These are phyloP conservation scores for Sylvilagus floridanus DNA, from an alignment of 2,797 vertebrate genomes.

Conservation along the genomic window DNA sequence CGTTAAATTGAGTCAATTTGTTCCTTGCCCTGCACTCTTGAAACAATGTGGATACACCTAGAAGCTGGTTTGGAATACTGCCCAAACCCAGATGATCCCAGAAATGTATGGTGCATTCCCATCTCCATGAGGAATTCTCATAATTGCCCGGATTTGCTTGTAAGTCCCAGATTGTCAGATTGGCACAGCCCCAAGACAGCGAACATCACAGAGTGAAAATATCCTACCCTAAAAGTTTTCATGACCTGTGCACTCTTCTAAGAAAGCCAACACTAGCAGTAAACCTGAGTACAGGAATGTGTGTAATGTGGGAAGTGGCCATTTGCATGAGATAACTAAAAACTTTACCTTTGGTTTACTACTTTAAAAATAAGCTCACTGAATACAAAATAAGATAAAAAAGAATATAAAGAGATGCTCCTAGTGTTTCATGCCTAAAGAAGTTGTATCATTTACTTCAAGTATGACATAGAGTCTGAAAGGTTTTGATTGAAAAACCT, in stretches of 20 bases:
- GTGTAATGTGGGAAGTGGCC: background rate
- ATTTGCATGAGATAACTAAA: constrained; percentile 21
- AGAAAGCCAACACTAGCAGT: background rate
- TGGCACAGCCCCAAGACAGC: background rate
- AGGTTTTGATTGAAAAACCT: constrained; percentile 39
- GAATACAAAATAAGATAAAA: constrained; percentile 28
- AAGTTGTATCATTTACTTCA: constrained; percentile 3
- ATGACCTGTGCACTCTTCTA: background rate
- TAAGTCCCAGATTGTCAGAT: background rate
- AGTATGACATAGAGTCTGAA: background rate
- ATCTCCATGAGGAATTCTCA: background rate
- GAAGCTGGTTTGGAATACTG: background rate
- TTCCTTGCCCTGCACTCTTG: background rate
- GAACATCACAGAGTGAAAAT: background rate
- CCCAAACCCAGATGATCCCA: background rate
- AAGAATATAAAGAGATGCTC: background rate
- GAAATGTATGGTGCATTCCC: background rate
- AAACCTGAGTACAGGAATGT: background rate
- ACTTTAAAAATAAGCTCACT: constrained; percentile 50
- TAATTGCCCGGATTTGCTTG: background rate
- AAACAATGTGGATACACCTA: background rate
- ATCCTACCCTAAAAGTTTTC: background rate
- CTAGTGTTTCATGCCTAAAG: background rate
- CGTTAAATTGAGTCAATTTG: background rate
- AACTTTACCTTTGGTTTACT: constrained; percentile 5